Base-by-base conservation (phyloP, 1,140 invertebrate genomes). In the Tetramorium alpestre region DNA sequence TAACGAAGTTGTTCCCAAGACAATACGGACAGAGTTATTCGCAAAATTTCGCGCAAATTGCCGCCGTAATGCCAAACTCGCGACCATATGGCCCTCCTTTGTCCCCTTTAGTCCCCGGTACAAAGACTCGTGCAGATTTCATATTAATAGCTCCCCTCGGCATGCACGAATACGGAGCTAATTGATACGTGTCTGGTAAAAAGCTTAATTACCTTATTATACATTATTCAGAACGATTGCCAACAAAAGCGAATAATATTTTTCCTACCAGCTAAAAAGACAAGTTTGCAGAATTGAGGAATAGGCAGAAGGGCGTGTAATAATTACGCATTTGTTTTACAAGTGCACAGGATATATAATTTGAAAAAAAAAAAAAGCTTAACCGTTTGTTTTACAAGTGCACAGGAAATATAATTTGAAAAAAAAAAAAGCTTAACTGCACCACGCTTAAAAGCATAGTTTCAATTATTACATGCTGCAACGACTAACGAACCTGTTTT, bases 1-100 rank as follows among this genome's bases (percentile, higher is more conserved):
- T 82, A 82, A 82, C 80, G 67, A 82, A 82, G 67, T 82, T 82
- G 69, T 72, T 82, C 51, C 80, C 67, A 54, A 41, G 80, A 73
- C 51, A 75, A 87, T 84, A 49, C 54, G 33, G 28, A 44, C 16
- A 51, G 60, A 67, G 25, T 70, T 64, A 84, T 87, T 85, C 51
- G 56, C 80, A 62, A 84, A 84, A 87, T 87, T 87, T 67, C 49
- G 28, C 60, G 67, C 69, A 56, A 75, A 73, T 62, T 62, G 33
- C 54, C 69, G 78, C 47, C 77, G 60, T 56, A 77, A 62, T 38
- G 54, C n/a, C 60, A 22, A 28, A 38, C 25, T 54, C 72, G 51
- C 47, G 44, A 47, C 67, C 78, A n/a, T 58, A 70, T 18, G 64
- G 25, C 18, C 58, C 28, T 25, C 47, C 62, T 33, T 67, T 80